Conservation (phyloP, 2,888 invertebrate genomes). For the Cryptocephalus moraei region DNA sequence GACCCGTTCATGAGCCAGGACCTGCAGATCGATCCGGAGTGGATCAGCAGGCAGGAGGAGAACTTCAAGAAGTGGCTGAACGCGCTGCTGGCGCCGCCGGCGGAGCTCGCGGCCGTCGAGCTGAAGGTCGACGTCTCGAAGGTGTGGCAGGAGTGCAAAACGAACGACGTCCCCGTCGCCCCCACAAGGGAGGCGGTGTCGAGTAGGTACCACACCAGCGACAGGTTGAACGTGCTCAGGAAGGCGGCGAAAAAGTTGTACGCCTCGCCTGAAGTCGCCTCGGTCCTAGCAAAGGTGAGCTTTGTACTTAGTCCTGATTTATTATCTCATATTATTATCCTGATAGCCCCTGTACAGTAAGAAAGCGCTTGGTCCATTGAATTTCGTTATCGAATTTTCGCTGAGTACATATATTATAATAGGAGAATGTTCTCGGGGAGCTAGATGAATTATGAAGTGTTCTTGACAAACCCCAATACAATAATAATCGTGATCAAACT, state of each 20-base stretch:
- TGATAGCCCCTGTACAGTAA: no score
- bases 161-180: conserved; percentile 51
- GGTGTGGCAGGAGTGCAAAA: conserved; percentile 64
- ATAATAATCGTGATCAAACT: no score
- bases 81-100: conserved; percentile 63
- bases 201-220: conserved; percentile 55
- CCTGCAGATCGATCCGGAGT: conserved; percentile 56
- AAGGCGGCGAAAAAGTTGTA: conserved; percentile 41
- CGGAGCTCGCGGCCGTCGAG: conserved; percentile 54
- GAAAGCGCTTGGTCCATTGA: no score
- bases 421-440: no score
- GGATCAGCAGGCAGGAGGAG: conserved; percentile 56
- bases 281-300: conserved; percentile 50
- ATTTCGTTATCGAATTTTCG: no score
- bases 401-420: no score
- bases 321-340: no score
- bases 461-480: no score
- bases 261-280: conserved; percentile 32
- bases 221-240: conserved; percentile 54
- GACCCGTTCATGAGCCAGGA: conserved; percentile 42
- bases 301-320: no score
- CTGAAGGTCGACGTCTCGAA: conserved; percentile 60
- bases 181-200: conserved; percentile 63
- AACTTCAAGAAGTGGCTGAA: conserved; percentile 75
- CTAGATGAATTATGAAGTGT: no score